Evolutionary conservation across 2,797 vertebrate species (phyloP).

Genomic region (Mus minutoides): DNA sequence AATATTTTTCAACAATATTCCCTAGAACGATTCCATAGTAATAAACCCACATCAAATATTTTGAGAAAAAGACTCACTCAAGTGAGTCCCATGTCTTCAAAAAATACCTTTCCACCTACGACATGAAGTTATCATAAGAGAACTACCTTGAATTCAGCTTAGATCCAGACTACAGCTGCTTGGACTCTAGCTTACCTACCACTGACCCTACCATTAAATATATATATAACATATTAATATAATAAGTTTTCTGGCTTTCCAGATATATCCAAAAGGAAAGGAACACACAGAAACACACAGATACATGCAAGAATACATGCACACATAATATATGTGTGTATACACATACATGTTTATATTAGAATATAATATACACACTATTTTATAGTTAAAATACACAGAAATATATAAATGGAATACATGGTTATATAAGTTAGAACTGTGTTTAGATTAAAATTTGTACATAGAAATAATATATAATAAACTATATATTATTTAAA

Average conservation of each 20-base stretch:
- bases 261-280: not conserved
- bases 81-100: not conserved
- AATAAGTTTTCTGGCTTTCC: not conserved
- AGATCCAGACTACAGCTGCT: not conserved
- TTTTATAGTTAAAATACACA: not conserved
- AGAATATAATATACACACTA: not conserved
- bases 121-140: not conserved
- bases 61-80: not conserved
- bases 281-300: not conserved
- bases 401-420: not conserved
- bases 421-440: not conserved
- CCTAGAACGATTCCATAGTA: not conserved
- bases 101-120: not conserved
- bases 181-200: not conserved
- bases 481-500: not conserved
- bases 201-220: not conserved
- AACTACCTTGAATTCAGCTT: conserved; percentile 18
- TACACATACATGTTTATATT: not conserved
- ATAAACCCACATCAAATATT: not conserved
- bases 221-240: not conserved
- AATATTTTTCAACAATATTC: not conserved
- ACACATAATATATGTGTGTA: not conserved
- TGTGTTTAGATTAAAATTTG: not conserved
- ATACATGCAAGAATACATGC: not conserved
- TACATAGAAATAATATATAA: not conserved